Percentiles rank a stretch among this genome's conserved stretches.
Evolutionary conservation across 2,888 invertebrate species (phyloP).

Genomic region (Campoletis raptor): DNA sequence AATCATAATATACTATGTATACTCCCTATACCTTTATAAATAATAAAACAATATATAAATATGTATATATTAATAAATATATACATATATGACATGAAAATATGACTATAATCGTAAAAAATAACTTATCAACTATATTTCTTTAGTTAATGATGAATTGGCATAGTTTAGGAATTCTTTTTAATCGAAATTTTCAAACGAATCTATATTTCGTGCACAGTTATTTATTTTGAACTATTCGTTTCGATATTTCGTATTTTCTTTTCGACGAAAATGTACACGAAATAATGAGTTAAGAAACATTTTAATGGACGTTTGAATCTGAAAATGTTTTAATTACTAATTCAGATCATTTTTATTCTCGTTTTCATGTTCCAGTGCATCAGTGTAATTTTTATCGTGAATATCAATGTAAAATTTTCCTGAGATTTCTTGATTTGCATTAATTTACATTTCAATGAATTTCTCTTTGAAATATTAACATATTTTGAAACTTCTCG

Average conservation of each 20-base stretch:
- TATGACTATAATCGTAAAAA: not conserved
- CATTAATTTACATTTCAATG: not conserved
- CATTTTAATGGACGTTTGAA: not conserved
- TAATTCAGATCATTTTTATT: not conserved
- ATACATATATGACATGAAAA: constrained; percentile 22
- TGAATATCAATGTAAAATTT: not conserved
- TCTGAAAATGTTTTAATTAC: not conserved
- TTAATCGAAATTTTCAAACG: too few species aligned
- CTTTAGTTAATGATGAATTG: not conserved
- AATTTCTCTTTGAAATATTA: not conserved
- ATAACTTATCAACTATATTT: not conserved
- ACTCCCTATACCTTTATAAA: constrained; percentile 83
- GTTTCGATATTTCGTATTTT: too few species aligned
- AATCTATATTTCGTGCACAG: too few species aligned
- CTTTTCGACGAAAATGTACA: not conserved
- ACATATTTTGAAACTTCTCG: not conserved
- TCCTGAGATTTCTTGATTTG: not conserved
- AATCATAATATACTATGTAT: constrained; percentile 81
- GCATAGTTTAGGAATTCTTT: not conserved
- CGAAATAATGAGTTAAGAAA: not conserved
- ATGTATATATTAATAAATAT: constrained; percentile 31
- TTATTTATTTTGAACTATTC: too few species aligned
- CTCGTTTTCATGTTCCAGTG: not conserved
- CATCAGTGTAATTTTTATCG: not conserved
- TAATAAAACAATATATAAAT: constrained; percentile 73